Conservation (phyloP, 2,113 vertebrate species). For the Lophochroa leadbeateri region DNA sequence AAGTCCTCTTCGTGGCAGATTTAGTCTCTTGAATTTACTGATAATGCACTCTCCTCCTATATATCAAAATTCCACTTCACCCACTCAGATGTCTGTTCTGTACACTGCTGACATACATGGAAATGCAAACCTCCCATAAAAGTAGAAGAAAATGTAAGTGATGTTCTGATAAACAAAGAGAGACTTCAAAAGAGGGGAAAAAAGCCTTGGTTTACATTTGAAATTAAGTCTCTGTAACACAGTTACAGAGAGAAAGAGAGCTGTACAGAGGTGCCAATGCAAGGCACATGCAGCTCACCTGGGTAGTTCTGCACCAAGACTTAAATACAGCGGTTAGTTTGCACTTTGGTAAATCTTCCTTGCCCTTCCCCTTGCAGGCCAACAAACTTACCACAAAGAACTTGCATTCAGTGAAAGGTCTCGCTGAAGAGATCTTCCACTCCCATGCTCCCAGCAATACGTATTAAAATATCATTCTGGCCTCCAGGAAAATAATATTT, state of each 20-base stretch:
- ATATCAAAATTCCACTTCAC: conserved; percentile 42
- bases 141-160: conserved; percentile 6
- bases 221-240: neutral
- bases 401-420: neutral
- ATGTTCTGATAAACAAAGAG: neutral
- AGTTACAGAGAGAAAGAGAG: neutral
- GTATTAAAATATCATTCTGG: neutral
- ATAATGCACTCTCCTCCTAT: conserved; percentile 21
- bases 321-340: rapidly evolving
- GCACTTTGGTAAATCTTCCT: neutral
- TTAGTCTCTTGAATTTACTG: conserved; percentile 57
- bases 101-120: neutral
- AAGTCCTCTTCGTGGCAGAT: conserved; percentile 41
- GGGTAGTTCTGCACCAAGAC: neutral
- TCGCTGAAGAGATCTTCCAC: neutral
- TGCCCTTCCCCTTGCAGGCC: neutral
- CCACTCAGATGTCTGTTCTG: neutral
- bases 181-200: neutral
- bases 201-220: neutral
- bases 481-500: neutral
- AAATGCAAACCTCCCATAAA: conserved; percentile 11
- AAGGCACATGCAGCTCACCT: neutral
- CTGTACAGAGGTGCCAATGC: neutral
- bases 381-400: neutral
- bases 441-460: neutral